These are phyloP conservation scores for Acrobasis consociella DNA, from an alignment of 2,888 invertebrate genomes.

Conservation along the genomic window DNA sequence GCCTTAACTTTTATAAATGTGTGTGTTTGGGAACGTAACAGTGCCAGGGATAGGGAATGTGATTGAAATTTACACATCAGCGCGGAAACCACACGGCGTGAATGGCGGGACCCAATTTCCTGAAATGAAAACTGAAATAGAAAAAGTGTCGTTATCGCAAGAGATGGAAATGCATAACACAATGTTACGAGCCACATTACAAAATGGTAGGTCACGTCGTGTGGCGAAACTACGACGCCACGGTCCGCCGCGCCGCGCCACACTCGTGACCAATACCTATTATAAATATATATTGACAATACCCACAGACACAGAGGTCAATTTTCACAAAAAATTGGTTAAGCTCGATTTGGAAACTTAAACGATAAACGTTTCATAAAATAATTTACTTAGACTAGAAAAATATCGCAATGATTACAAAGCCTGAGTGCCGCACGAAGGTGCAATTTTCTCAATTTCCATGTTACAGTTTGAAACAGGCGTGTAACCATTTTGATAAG, in stretches of 20 bases:
- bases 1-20: neutral
- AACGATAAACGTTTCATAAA: neutral
- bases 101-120: conserved; percentile 41
- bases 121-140: conserved; percentile 35
- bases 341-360: conserved; percentile 38
- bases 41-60: conserved; percentile 34
- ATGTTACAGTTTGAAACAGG: conserved; percentile 2
- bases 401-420: neutral
- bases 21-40: neutral
- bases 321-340: conserved; percentile 41
- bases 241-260: conserved; percentile 37
- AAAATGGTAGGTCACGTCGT: conserved; percentile 51
- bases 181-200: conserved; percentile 38
- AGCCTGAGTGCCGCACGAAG: neutral
- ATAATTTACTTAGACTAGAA: neutral
- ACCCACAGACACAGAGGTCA: conserved; percentile 37
- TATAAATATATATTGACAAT: conserved; percentile 39
- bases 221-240: conserved; percentile 45
- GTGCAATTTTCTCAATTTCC: conserved; percentile 11
- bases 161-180: conserved; percentile 39
- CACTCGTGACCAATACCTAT: conserved; percentile 33
- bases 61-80: conserved; percentile 51
- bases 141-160: conserved; percentile 33
- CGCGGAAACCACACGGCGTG: conserved; percentile 42
- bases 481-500: conserved; percentile 16